Evolutionary conservation across 2,888 invertebrate genomes (phyloP).

Genomic region (Diloba caeruleocephala): DNA sequence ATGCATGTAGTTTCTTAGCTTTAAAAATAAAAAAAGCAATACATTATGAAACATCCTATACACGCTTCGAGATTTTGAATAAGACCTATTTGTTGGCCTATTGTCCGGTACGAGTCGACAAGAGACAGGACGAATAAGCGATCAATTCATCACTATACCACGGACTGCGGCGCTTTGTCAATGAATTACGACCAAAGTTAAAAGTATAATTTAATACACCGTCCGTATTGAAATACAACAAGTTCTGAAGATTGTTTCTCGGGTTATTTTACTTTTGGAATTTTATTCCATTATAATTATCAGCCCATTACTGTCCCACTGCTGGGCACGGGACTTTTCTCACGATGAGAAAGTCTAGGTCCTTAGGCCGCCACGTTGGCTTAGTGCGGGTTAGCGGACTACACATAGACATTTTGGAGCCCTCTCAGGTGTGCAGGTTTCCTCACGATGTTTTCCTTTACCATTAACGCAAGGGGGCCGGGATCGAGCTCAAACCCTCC

Average conservation of each 20-base stretch:
- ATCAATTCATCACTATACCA: slow-evolving; percentile 55
- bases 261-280: neutral
- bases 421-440: no score
- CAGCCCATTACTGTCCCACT: no score
- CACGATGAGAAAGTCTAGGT: no score
- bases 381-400: no score
- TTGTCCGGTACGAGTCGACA: slow-evolving; percentile 38
- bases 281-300: no score
- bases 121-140: slow-evolving; percentile 49
- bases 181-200: slow-evolving; percentile 28
- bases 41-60: slow-evolving; percentile 27
- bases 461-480: no score
- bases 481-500: no score
- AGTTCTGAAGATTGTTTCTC: neutral
- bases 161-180: slow-evolving; percentile 42
- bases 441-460: no score
- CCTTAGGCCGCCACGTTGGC: no score
- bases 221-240: neutral
- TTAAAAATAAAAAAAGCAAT: neutral
- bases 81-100: slow-evolving; percentile 43
- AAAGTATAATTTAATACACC: neutral
- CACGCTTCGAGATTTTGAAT: slow-evolving; percentile 28
- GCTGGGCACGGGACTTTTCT: no score
- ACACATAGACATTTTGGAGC: no score
- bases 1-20: no score